Conservation (phyloP, 2,888 invertebrate species). For the Maniola hyperantus region DNA sequence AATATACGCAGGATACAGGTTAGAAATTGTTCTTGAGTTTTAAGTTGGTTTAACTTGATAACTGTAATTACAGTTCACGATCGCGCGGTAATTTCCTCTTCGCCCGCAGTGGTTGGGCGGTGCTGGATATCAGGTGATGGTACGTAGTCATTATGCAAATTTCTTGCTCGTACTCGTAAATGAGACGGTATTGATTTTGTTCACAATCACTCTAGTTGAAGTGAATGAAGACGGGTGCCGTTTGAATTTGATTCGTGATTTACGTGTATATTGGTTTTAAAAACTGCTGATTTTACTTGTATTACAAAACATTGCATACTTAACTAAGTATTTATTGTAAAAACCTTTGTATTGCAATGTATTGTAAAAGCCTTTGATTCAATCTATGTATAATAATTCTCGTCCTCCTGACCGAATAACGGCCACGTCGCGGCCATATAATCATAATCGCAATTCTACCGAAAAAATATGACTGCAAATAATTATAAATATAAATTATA, state of each 20-base stretch:
- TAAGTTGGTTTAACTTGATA: slow-evolving; percentile 47
- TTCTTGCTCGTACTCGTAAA: slow-evolving; percentile 35
- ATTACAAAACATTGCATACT: no score
- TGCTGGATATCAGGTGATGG: slow-evolving; percentile 31
- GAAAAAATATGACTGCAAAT: no score
- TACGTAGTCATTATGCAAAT: slow-evolving; percentile 39
- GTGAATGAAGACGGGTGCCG: background rate
- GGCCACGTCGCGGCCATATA: no score
- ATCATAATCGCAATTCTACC: no score
- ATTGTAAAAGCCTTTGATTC: no score
- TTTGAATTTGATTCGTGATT: background rate
- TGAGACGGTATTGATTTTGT: slow-evolving; percentile 34
- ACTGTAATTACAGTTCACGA: slow-evolving; percentile 58
- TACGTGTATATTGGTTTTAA: no score
- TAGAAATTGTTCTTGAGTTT: slow-evolving; percentile 50
- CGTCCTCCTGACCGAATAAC: no score
- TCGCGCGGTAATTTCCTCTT: slow-evolving; percentile 60
- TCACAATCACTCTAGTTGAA: slow-evolving; percentile 24
- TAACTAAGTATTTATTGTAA: no score
- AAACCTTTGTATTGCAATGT: no score
- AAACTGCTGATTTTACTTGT: no score
- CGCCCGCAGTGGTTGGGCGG: slow-evolving; percentile 38
- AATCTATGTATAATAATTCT: no score
- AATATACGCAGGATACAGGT: slow-evolving; percentile 47
- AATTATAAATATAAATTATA: no score